Evolutionary conservation across 2,888 invertebrate genomes (phyloP).

Genomic region (Tinea semifulvella): DNA sequence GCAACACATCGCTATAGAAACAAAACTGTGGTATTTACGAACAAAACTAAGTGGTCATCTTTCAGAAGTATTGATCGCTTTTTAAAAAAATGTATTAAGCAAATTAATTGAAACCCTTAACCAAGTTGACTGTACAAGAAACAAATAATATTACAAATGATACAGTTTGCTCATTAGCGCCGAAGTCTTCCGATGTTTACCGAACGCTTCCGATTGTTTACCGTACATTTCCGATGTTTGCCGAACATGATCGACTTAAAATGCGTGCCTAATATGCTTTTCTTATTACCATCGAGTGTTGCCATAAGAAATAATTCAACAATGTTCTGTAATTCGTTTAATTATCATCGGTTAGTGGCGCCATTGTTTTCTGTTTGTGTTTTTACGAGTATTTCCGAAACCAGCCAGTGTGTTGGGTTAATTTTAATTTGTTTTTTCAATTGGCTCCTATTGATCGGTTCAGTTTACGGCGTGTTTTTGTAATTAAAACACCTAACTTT

Average conservation of each 20-base stretch:
- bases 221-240: slow-evolving; percentile 9
- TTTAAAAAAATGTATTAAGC: no score
- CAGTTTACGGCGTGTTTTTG: no score
- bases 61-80: no score
- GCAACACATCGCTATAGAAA: no score
- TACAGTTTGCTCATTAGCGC: slow-evolving; percentile 9
- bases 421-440: slow-evolving; percentile 5
- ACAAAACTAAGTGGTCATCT: no score
- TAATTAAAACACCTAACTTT: no score
- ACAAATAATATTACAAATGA: no score
- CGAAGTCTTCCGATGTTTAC: not conserved
- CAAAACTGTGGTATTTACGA: no score
- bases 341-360: not conserved
- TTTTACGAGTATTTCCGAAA: no score
- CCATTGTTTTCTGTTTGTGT: not conserved
- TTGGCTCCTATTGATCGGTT: slow-evolving; percentile 6
- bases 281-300: slow-evolving; percentile 1
- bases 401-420: not conserved
- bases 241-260: slow-evolving; percentile 12
- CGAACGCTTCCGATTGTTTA: not conserved
- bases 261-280: not conserved
- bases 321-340: slow-evolving; percentile 3
- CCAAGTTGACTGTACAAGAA: no score
- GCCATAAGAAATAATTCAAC: slow-evolving; percentile 1
- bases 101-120: slow-evolving; percentile 8